A percentile compares a stretch with the other conserved stretches of the same genome.
phyloP scores from a whole-genome alignment of 2,797 vertebrate genomes.

The Aplochiton taeniatus region DNA sequence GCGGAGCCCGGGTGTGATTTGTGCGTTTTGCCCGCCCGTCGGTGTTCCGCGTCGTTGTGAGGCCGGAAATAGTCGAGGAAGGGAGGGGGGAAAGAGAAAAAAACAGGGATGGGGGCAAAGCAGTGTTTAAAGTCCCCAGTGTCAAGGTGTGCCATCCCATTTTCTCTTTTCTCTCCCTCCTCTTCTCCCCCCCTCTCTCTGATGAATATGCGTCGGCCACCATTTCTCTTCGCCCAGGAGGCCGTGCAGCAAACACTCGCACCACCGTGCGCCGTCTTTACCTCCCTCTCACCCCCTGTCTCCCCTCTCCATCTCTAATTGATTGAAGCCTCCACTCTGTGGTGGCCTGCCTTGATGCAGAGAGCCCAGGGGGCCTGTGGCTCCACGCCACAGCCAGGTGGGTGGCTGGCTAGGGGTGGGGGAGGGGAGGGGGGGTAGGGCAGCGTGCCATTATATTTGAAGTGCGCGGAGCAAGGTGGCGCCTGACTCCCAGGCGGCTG shows the following conservation, averaged over 20 bases:
- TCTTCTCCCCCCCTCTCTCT: slow-evolving; percentile 5
- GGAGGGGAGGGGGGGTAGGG: slow-evolving; percentile 10
- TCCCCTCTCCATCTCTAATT: slow-evolving; percentile 4
- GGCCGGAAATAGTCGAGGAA: slow-evolving; percentile 9
- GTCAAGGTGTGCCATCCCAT: slow-evolving; percentile 7
- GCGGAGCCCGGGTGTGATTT: background rate
- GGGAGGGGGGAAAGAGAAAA: slow-evolving; percentile 9
- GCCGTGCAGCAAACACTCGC: slow-evolving; percentile 1
- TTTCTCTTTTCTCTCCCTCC: background rate
- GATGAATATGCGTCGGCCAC: slow-evolving; percentile 12
- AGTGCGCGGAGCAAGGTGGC: slow-evolving; percentile 14
- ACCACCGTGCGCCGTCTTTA: background rate
- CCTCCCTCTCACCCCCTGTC: background rate
- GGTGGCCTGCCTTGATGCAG: slow-evolving; percentile 12
- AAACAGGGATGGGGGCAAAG: background rate
- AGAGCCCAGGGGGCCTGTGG: slow-evolving; percentile 3
- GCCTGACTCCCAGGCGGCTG: background rate
- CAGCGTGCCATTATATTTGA: slow-evolving; percentile 17
- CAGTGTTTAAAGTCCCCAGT: slow-evolving; percentile 16
- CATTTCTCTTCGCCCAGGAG: slow-evolving; percentile 5
- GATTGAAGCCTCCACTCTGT: slow-evolving; percentile 13
- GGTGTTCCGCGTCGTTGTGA: slow-evolving; percentile 6
- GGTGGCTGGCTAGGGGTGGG: slow-evolving; percentile 10
- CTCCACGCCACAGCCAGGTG: background rate
- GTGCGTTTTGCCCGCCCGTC: background rate